Evolutionary conservation across 1,140 invertebrate species (phyloP).

Genomic region (Conopomorpha cramerella): DNA sequence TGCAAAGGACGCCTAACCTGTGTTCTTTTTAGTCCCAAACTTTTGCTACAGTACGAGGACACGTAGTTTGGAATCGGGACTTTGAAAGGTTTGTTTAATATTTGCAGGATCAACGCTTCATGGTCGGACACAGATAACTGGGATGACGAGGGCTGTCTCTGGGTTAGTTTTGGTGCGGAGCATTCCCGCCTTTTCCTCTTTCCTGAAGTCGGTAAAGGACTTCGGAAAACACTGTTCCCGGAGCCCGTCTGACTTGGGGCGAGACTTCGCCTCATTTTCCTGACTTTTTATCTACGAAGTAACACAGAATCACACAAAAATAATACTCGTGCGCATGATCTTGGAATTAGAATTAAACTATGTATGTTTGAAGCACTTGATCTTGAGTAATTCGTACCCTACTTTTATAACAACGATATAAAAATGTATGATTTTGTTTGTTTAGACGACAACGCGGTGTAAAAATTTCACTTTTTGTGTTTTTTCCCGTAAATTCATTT

Average conservation of each 20-base stretch:
- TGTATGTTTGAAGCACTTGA: no score
- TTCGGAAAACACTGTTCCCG: slow-evolving; percentile 45
- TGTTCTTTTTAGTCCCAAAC: slow-evolving; percentile 57
- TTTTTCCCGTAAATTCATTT: no score
- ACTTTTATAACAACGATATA: no score
- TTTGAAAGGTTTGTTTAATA: slow-evolving; percentile 90
- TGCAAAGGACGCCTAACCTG: slow-evolving; percentile 73
- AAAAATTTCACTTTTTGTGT: no score
- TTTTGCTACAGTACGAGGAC: slow-evolving; percentile 69
- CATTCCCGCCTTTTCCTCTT: slow-evolving; percentile 46
- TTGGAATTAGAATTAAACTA: no score
- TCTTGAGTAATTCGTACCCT: no score
- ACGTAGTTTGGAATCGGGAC: slow-evolving; percentile 93
- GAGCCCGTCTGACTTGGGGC: slow-evolving; percentile 61
- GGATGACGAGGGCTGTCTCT: slow-evolving; percentile 27
- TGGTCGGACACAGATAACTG: slow-evolving; percentile 53
- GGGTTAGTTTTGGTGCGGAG: slow-evolving; percentile 29
- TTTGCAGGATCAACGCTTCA: slow-evolving; percentile 73
- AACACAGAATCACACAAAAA: neutral
- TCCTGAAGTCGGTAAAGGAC: slow-evolving; percentile 35
- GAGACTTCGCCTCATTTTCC: slow-evolving; percentile 59
- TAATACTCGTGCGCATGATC: no score
- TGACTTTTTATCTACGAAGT: no score
- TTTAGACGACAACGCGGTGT: no score
- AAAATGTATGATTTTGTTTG: no score